Conservation (phyloP, 2,113 vertebrate species). For the Paedocypris sp. region DNA sequence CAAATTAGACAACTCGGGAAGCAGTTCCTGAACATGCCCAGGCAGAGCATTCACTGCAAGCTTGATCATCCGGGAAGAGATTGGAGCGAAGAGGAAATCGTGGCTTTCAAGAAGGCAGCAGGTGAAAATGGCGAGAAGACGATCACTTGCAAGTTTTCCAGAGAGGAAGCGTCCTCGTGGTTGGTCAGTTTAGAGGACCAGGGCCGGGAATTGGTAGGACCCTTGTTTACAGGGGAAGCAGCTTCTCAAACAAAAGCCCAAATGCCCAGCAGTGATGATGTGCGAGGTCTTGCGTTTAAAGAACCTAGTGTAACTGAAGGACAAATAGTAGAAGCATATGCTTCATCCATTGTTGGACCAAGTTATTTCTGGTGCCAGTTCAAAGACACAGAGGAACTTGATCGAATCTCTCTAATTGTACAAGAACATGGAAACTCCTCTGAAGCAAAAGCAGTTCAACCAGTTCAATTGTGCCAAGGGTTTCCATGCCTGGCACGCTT, state of each 20-base stretch:
- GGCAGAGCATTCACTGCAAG: constrained; percentile 65
- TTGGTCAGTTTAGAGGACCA: constrained; percentile 66
- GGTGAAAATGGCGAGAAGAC: constrained; percentile 50
- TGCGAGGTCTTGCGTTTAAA: constrained; percentile 18
- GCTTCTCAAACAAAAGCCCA: not conserved
- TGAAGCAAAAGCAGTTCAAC: not conserved
- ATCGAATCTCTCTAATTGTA: constrained; percentile 55
- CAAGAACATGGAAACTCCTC: constrained; percentile 48
- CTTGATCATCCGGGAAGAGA: constrained; percentile 43
- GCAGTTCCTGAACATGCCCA: constrained; percentile 49
- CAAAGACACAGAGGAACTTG: constrained; percentile 53
- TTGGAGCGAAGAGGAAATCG: constrained; percentile 36
- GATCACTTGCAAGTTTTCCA: constrained; percentile 62
- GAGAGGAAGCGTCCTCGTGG: constrained; percentile 63
- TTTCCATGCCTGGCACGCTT: constrained; percentile 66
- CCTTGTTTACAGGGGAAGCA: constrained; percentile 34
- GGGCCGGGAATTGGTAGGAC: constrained; percentile 49
- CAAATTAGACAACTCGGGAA: constrained; percentile 53
- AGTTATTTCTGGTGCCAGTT: constrained; percentile 77
- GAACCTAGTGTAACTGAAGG: constrained; percentile 54
- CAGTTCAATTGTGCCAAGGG: constrained; percentile 47
- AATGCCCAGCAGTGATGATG: not conserved
- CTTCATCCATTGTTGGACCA: constrained; percentile 55
- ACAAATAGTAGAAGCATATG: constrained; percentile 61
- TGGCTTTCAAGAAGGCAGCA: constrained; percentile 56